phyloP scores from a whole-genome alignment of 2,888 invertebrate species.

The Tribolium freemani region DNA sequence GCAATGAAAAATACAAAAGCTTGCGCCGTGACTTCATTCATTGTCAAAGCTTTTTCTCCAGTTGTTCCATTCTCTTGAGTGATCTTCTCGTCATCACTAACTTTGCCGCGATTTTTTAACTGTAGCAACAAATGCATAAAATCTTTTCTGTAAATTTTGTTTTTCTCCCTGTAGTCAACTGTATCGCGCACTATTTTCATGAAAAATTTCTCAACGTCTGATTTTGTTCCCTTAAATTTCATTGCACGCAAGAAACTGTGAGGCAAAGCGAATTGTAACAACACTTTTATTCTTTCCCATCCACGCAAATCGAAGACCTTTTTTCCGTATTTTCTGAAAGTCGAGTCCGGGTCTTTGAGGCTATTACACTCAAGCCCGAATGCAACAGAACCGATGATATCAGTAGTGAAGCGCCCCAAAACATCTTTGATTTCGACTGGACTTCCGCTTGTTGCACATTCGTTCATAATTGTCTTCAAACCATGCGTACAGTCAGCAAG shows the following conservation, averaged over 20 bases:
- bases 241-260: constrained; percentile 44
- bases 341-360: constrained; percentile 69
- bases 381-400: constrained; percentile 70
- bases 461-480: constrained; percentile 55
- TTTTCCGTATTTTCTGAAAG: constrained; percentile 62
- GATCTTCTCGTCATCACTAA: constrained; percentile 24
- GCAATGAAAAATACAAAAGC: constrained; percentile 52
- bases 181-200: constrained; percentile 63
- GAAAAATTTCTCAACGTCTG: constrained; percentile 66
- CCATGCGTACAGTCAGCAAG: constrained; percentile 57
- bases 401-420: constrained; percentile 68
- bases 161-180: constrained; percentile 66
- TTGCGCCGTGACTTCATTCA: constrained; percentile 44
- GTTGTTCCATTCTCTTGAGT: constrained; percentile 9
- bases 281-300: constrained; percentile 28
- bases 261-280: constrained; percentile 46
- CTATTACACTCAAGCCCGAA: constrained; percentile 74
- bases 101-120: constrained; percentile 58
- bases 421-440: constrained; percentile 67
- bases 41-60: constrained; percentile 28
- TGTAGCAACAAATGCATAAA: constrained; percentile 71
- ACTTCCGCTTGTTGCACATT: constrained; percentile 44
- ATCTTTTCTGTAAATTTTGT: constrained; percentile 68
- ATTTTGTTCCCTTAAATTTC: constrained; percentile 47
- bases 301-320: constrained; percentile 52